Conservation (phyloP, 2,113 vertebrate genomes). For the Solea senegalensis region DNA sequence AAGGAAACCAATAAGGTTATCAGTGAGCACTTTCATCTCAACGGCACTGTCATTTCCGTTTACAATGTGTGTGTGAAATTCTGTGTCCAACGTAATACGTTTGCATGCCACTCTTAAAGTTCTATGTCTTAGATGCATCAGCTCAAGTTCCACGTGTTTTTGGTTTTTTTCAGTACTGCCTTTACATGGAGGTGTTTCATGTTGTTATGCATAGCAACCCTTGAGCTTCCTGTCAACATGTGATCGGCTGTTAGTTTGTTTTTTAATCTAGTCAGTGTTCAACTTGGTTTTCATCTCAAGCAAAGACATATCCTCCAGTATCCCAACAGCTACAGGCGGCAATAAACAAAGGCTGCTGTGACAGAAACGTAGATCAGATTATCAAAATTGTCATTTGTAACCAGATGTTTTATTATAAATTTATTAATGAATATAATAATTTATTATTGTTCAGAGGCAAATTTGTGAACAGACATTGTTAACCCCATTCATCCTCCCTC, state of each 20-base stretch:
- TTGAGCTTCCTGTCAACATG: background rate
- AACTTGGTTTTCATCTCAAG: background rate
- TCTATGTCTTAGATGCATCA: background rate
- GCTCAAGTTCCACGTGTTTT: background rate
- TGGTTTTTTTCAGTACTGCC: background rate
- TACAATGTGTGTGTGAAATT: too few relatives aligned
- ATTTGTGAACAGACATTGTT: too few relatives aligned
- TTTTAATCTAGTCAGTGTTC: background rate
- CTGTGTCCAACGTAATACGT: too few relatives aligned
- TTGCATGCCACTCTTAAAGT: too few relatives aligned
- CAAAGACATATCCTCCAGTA: slow-evolving; percentile 1
- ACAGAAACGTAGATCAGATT: background rate
- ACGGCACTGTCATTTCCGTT: too few relatives aligned
- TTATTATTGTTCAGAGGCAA: too few relatives aligned
- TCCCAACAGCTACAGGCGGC: background rate
- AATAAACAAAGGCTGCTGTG: background rate
- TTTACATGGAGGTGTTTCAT: background rate
- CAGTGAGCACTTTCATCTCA: too few relatives aligned
- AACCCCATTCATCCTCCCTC: too few relatives aligned
- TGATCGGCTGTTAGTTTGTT: too few relatives aligned
- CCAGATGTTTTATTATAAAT: too few relatives aligned
- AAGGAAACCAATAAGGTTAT: background rate
- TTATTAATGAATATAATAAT: too few relatives aligned
- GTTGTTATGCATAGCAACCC: background rate
- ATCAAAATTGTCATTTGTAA: background rate